phyloP scores from a whole-genome alignment of 1,140 invertebrate species.

The Drosophila albomicans region DNA sequence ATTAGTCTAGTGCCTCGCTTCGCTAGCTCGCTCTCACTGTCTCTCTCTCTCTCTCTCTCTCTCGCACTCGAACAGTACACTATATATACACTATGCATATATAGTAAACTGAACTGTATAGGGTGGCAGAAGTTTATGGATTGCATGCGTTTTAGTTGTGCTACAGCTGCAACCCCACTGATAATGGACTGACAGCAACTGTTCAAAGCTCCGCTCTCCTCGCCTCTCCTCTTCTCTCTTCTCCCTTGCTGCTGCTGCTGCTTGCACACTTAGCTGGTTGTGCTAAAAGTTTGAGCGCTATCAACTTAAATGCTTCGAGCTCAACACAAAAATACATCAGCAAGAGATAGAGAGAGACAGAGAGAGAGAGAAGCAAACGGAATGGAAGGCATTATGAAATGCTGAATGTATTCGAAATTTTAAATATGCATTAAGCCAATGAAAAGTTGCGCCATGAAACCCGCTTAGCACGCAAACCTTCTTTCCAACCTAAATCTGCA shows the following conservation, averaged over 20 bases:
- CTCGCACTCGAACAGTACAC: neutral
- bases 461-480: slow-evolving; percentile 58
- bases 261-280: slow-evolving; percentile 19
- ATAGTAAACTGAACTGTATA: neutral
- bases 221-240: too few relatives aligned
- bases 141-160: slow-evolving; percentile 58
- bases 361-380: neutral
- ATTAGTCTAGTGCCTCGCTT: slow-evolving; percentile 54
- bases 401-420: slow-evolving; percentile 67
- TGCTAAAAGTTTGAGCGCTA: slow-evolving; percentile 64
- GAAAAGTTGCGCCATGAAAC: slow-evolving; percentile 71
- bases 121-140: slow-evolving; percentile 58
- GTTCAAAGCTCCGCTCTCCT: neutral
- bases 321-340: slow-evolving; percentile 21
- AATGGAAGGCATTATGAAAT: slow-evolving; percentile 46
- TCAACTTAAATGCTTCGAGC: slow-evolving; percentile 72
- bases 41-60: neutral
- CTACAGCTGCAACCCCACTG: slow-evolving; percentile 56
- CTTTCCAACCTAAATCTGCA: neutral
- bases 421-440: slow-evolving; percentile 78
- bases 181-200: slow-evolving; percentile 61
- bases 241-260: too few relatives aligned
- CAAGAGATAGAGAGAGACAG: neutral
- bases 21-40: slow-evolving; percentile 5
- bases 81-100: slow-evolving; percentile 4